Conservation (phyloP, 2,888 invertebrate species). For the Eupelmus urozonus region DNA sequence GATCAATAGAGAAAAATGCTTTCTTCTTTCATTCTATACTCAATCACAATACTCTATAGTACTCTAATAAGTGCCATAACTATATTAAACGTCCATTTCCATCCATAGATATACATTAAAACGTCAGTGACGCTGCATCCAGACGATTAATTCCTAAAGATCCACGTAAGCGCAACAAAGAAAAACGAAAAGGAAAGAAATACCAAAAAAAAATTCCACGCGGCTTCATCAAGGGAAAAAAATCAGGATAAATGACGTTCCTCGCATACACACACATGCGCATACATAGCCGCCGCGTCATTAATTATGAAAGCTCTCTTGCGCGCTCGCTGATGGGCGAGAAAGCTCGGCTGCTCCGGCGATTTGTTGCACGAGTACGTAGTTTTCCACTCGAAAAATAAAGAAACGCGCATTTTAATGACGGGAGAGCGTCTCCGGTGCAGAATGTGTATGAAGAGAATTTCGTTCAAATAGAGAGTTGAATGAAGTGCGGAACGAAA, state of each 20-base stretch:
- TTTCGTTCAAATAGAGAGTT: too few relatives aligned
- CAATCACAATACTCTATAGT: too few relatives aligned
- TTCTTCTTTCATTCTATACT: too few relatives aligned
- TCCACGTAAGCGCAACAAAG: not conserved
- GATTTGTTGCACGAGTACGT: not conserved
- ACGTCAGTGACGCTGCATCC: not conserved
- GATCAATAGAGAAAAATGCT: too few relatives aligned
- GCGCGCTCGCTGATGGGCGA: not conserved
- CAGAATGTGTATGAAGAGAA: too few relatives aligned
- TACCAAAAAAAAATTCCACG: not conserved
- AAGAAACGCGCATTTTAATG: not conserved
- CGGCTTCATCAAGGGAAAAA: not conserved
- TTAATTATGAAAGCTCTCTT: conserved; percentile 11
- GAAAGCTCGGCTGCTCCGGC: not conserved
- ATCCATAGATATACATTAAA: not conserved
- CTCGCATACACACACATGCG: not conserved
- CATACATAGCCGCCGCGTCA: not conserved
- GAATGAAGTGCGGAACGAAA: too few relatives aligned
- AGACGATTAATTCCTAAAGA: conserved; percentile 8
- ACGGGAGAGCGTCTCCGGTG: not conserved
- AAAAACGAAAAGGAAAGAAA: not conserved
- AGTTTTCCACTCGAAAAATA: not conserved
- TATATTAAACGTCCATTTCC: too few relatives aligned
- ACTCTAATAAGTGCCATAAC: too few relatives aligned
- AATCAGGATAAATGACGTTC: conserved; percentile 28